Percentiles rank a stretch among this genome's conserved stretches.
Evolutionary conservation across 2,797 vertebrate species (phyloP).

Genomic region (Halcyon badia): DNA sequence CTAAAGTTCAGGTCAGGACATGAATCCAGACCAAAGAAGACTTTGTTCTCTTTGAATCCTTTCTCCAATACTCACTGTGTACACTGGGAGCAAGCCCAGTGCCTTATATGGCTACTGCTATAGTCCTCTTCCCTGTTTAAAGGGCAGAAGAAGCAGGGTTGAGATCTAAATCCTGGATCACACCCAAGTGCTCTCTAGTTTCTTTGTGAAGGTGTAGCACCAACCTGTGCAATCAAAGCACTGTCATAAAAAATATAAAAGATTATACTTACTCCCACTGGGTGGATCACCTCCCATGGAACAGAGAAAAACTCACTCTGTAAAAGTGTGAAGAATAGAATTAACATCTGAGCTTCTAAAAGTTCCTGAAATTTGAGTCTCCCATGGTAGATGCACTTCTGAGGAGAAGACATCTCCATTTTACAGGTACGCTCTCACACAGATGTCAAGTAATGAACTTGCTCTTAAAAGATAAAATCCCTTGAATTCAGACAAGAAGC

Average conservation of each 20-base stretch:
- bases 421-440: not conserved
- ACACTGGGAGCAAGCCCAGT: slow-evolving; percentile 32
- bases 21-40: slow-evolving; percentile 3
- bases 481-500: not conserved
- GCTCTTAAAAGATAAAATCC: not conserved
- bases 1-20: slow-evolving; percentile 15
- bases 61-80: not conserved
- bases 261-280: not conserved
- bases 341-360: not conserved
- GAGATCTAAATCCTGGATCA: not conserved
- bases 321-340: not conserved
- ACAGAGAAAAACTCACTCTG: not conserved
- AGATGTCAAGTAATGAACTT: not conserved
- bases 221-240: not conserved
- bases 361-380: not conserved
- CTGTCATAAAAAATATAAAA: not conserved
- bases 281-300: not conserved
- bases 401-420: not conserved
- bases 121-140: not conserved
- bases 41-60: not conserved
- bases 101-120: not conserved
- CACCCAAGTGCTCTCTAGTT: not conserved
- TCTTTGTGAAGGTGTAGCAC: not conserved
- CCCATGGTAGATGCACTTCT: not conserved
- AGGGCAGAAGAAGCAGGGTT: not conserved